Evolutionary conservation across 2,797 vertebrate genomes (phyloP), one percentile per base, ranked within the genome.

Genomic region (Lepilemur septentrionalis): DNA sequence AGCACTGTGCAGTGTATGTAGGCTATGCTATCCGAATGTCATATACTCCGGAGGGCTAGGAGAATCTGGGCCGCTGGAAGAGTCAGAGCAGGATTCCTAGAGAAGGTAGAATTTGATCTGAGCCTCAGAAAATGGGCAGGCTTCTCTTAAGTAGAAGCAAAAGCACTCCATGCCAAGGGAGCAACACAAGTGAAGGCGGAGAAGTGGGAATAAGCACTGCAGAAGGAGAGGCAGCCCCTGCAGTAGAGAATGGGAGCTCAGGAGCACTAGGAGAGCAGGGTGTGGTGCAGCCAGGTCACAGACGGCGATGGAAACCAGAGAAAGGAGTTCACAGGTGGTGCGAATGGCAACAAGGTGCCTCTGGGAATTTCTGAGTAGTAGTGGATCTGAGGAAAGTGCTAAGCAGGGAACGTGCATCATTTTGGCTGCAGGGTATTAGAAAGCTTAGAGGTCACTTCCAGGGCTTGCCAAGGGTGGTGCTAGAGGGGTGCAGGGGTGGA

Each of bases 331-430:
- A 67, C 32, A 25, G 3, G 20, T 7, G 4, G 50, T 57, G 1
- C 23, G n/a, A 43, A 5, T 8, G 63, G 89, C 75, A 43, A 52
- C 5, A 38, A 8, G 30, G n/a, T 35, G 2, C 35, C 35, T 5
- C 30, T 69, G 46, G 88, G 55, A 32, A 35, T 41, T 84, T 91
- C 69, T 55, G 59, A 89, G 88, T 41, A 17, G 20, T 17, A n/a
- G 22, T 0, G 50, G 67, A 70, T 4, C 17, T 69, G 38, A 75
- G 43, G 22, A 50, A 93, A 73, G 23, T 83, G 80, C 18, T 57
- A 35, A 79, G 7, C 25, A 32, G 63, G 35, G 61, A 67, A 10
- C 3, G 0, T 38, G 48, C 50, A 32, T 76, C 7, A 52, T 2
- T 86, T 81, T 89, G 76, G n/a, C 41, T 46, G 28, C 57, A 41